Evolutionary conservation across 2,113 vertebrate species (phyloP).

Genomic region (Embiotoca jacksoni): DNA sequence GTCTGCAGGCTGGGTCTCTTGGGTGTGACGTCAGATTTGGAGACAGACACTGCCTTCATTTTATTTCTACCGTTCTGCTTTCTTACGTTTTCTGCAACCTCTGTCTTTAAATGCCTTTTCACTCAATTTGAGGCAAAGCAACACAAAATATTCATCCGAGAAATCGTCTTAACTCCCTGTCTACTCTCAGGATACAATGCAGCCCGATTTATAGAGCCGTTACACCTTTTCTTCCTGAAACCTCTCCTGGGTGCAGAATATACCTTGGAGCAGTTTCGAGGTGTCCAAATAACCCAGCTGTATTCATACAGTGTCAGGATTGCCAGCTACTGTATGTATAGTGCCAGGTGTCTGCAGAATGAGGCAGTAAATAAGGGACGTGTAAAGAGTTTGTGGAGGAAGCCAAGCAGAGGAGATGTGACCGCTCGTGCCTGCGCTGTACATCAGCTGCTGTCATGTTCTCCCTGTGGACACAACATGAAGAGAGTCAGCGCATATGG

Average conservation of each 20-base stretch:
- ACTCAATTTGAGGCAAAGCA: neutral
- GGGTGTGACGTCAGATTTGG: constrained; percentile 9
- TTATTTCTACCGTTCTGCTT: neutral
- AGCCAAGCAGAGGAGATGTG: constrained; percentile 59
- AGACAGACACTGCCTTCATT: constrained; percentile 28
- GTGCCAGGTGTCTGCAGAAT: constrained; percentile 32
- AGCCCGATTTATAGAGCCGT: constrained; percentile 32
- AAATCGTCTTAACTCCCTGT: neutral
- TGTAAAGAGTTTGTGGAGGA: constrained; percentile 59
- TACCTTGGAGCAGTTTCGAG: constrained; percentile 23
- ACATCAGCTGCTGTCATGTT: constrained; percentile 75
- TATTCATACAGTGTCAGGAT: constrained; percentile 40
- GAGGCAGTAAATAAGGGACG: constrained; percentile 62
- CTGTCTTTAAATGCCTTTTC: constrained; percentile 3
- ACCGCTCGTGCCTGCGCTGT: constrained; percentile 54
- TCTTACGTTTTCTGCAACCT: constrained; percentile 16
- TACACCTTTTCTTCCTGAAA: neutral
- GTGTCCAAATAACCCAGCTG: constrained; percentile 36
- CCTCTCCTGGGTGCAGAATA: neutral
- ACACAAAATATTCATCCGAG: constrained; percentile 25
- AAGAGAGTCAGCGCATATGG: constrained; percentile 53
- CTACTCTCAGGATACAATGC: constrained; percentile 9
- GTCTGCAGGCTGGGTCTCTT: constrained; percentile 16
- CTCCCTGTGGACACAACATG: constrained; percentile 60
- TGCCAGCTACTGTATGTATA: constrained; percentile 16